These are phyloP conservation scores for Porites rus DNA, from an alignment of 92 coral and sea anemone species.

Conservation along the genomic window DNA sequence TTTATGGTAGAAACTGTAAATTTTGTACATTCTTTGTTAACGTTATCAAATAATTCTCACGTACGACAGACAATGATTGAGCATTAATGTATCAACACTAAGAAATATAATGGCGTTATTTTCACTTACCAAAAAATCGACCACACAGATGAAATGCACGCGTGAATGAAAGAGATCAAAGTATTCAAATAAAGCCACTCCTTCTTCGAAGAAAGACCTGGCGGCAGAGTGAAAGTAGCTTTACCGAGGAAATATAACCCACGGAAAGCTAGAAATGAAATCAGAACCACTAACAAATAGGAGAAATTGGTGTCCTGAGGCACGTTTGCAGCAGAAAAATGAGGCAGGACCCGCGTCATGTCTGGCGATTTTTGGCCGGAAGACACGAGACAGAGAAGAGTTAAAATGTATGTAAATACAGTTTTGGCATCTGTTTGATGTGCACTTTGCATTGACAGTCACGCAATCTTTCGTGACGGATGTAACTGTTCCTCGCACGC, in stretches of 20 bases:
- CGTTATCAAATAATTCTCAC: background rate
- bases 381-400: too few relatives aligned
- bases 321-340: background rate
- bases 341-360: background rate
- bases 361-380: background rate
- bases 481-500: background rate
- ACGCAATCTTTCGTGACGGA: background rate
- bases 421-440: background rate
- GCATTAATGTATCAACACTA: background rate
- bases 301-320: background rate
- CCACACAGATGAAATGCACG: slow-evolving; percentile 9
- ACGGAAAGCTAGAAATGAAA: slow-evolving; percentile 16
- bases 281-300: background rate
- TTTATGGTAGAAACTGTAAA: slow-evolving; percentile 1
- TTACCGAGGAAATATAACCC: background rate
- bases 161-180: slow-evolving; percentile 27
- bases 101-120: background rate
- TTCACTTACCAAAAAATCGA: slow-evolving; percentile 25
- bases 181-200: slow-evolving; percentile 24
- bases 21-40: background rate
- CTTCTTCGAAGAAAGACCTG: background rate
- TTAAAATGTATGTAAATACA: background rate
- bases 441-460: background rate
- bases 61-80: background rate
- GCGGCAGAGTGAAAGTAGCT: background rate